Evolutionary conservation across 2,797 vertebrate genomes (phyloP).

Genomic region (Crocodylus rhombifer): DNA sequence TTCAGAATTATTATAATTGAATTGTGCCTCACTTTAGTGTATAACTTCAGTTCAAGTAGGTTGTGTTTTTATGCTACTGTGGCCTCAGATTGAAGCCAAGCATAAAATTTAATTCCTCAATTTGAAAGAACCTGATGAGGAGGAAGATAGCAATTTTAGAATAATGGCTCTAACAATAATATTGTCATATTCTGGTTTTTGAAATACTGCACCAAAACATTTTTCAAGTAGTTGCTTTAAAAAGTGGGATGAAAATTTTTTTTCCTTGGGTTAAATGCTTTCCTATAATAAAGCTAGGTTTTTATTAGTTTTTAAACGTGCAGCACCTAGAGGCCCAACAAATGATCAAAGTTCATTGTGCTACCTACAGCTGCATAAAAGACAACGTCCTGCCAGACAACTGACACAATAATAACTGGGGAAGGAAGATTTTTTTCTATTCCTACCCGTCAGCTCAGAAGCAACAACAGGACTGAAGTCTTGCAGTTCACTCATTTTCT

Average conservation of each 20-base stretch:
- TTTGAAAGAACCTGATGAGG: neutral
- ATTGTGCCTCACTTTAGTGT: neutral
- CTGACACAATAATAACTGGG: neutral
- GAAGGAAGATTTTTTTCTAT: neutral
- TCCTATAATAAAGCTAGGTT: neutral
- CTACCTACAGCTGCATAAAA: neutral
- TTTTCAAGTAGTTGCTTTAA: constrained; percentile 34
- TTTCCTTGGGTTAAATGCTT: neutral
- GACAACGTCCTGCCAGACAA: neutral
- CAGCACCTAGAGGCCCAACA: neutral
- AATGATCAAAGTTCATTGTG: neutral
- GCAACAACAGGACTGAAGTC: neutral
- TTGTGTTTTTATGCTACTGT: neutral
- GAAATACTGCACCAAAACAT: constrained; percentile 8
- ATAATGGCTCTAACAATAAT: neutral
- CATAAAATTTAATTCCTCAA: neutral
- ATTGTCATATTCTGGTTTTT: neutral
- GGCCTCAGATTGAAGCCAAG: neutral
- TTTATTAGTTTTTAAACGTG: neutral
- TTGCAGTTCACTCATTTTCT: too few species aligned
- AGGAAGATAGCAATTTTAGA: neutral
- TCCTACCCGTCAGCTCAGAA: neutral
- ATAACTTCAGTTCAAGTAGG: neutral
- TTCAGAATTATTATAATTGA: neutral
- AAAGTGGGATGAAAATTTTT: constrained; percentile 22